Percentiles rank a stretch among this genome's conserved stretches.
phyloP scores from a whole-genome alignment of 1,140 invertebrate genomes.

The Ceratina calcarata region DNA sequence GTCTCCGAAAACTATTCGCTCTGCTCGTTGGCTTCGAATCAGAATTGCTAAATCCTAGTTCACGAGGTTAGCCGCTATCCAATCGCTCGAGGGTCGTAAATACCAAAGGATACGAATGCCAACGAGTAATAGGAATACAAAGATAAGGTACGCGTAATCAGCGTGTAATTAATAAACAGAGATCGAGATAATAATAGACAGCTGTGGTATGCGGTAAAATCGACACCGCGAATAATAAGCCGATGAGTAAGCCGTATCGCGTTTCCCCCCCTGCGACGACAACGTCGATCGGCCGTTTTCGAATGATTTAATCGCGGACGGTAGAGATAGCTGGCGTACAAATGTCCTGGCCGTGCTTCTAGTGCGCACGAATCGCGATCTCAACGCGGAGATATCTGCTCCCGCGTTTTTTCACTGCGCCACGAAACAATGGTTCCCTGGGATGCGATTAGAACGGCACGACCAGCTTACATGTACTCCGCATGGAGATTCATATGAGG shows the following conservation, averaged over 20 bases:
- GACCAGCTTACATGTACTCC: too few relatives aligned
- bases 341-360: neutral
- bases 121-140: neutral
- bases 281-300: conserved; percentile 13
- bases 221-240: conserved; percentile 14
- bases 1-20: too few relatives aligned
- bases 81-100: too few relatives aligned
- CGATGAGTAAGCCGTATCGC: conserved; percentile 30
- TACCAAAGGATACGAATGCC: too few relatives aligned
- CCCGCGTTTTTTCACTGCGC: conserved; percentile 33
- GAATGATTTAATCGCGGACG: conserved; percentile 30
- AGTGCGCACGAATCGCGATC: conserved; percentile 27
- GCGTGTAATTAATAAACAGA: conserved; percentile 12
- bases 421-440: conserved; percentile 58
- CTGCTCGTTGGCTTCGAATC: too few relatives aligned
- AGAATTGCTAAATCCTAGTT: too few relatives aligned
- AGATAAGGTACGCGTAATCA: neutral
- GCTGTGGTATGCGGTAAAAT: conserved; percentile 16
- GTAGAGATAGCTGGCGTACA: conserved; percentile 29
- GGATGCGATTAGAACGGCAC: conserved; percentile 57
- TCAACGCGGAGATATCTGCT: conserved; percentile 7
- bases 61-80: too few relatives aligned
- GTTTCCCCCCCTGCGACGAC: neutral
- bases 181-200: neutral
- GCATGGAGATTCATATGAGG: neutral